Evolutionary conservation across 1,140 invertebrate species (phyloP), one percentile per base, ranked within the genome.

Genomic region (Drosophila ambigua): DNA sequence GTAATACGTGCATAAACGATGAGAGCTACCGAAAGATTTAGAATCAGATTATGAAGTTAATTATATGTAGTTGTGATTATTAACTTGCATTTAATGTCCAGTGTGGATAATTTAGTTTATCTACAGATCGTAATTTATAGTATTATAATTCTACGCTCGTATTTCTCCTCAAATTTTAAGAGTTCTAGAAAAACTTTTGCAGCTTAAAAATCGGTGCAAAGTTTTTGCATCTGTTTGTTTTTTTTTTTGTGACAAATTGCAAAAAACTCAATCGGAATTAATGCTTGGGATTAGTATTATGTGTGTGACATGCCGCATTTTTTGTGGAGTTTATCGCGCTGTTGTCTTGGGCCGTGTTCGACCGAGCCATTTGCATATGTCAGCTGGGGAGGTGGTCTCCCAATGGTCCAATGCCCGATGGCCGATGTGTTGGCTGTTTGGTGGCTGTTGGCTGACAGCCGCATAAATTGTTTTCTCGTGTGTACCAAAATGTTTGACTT

Each of bases 391-490:
- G 79, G 66, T 60, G 46, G 41, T 31, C 28, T 7, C 7, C 28
- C 28, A 45, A 49, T 73, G 53, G 49, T 53, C 20, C 20, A 20
- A 1, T 20, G 20, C 16, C 35, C 4, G 15, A 43, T 51, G 35
- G 35, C 35, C 35, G 35, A 52, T 62, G 51, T 35, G 43, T 58
- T 71, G 43, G 68, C 41, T 54, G 26, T 55, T 68, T 55, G 23
- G 62, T 20, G 20, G 41, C 45, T 41, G 49, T 65, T 72, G 71
- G 61, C 71, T 71, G 72, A 87, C 82, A 88, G 72, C 61, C 79
- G 72, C 72, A 87, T 83, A 87, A 87, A 88, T 87, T 88, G 83
- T 83, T 87, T 88, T 87, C 83, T 61, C 79, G 77, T 88, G 82
- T 83, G 79, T 82, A 83, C 82, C 82, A 87, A 39, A 85, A 88